Evolutionary conservation across 2,888 invertebrate genomes (phyloP).

Genomic region (Zygaena filipendulae): DNA sequence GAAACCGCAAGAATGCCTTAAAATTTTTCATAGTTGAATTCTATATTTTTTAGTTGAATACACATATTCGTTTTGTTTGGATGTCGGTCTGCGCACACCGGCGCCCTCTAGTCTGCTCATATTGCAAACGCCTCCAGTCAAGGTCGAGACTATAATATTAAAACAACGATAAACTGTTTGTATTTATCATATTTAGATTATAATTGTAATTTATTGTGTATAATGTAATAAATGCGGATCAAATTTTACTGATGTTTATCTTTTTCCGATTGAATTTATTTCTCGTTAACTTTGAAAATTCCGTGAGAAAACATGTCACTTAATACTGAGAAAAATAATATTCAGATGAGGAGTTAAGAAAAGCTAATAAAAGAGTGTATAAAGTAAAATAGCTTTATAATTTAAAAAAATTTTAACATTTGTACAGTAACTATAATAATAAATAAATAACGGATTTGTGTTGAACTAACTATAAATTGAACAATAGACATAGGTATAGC

Average conservation of each 20-base stretch:
- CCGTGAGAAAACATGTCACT: conserved; percentile 4
- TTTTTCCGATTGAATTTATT: conserved; percentile 3
- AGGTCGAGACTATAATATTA: conserved; percentile 33
- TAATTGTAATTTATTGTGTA: conserved; percentile 53
- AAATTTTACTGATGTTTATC: conserved; percentile 36
- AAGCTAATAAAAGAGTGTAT: conserved; percentile 15
- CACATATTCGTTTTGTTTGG: too few species aligned
- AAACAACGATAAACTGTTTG: conserved; percentile 45
- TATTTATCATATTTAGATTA: conserved; percentile 37
- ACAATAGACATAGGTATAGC: conserved; percentile 12
- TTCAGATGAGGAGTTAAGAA: too few species aligned
- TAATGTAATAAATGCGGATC: conserved; percentile 53
- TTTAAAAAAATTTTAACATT: too few species aligned
- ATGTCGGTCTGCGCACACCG: conserved; percentile 4
- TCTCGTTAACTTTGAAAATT: not conserved
- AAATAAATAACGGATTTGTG: too few species aligned
- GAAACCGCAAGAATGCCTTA: too few species aligned
- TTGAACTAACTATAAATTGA: conserved; percentile 15
- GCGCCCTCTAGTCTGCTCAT: conserved; percentile 47
- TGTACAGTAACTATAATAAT: conserved; percentile 46
- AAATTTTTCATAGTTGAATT: too few species aligned
- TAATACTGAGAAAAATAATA: too few species aligned
- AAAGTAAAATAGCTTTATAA: conserved; percentile 41
- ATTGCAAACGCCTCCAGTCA: conserved; percentile 29
- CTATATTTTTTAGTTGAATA: too few species aligned